phyloP scores from a whole-genome alignment of 2,113 vertebrate species.

The Cyanocitta stelleri region DNA sequence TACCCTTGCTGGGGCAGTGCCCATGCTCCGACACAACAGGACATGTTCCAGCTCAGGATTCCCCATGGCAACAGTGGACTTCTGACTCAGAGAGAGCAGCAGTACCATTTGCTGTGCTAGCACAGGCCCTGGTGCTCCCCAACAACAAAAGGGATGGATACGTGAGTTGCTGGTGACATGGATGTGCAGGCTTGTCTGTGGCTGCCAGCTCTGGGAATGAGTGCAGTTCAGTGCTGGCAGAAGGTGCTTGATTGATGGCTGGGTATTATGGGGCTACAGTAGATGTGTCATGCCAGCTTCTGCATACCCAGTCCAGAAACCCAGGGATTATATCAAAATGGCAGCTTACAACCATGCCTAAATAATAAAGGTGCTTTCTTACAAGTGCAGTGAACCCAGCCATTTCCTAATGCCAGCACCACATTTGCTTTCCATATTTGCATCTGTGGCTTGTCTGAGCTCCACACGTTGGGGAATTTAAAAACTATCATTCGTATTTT shows the following conservation, averaged over 20 bases:
- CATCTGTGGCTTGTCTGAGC: conserved; percentile 26
- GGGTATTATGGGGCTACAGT: background rate
- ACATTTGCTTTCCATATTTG: background rate
- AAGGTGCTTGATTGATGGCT: background rate
- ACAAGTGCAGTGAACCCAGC: background rate
- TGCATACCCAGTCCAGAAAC: background rate
- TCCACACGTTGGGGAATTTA: background rate
- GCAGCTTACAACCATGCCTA: background rate
- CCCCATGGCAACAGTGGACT: background rate
- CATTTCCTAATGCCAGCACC: background rate
- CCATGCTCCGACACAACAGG: rapidly evolving
- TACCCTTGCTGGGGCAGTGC: background rate
- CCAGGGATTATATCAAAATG: background rate
- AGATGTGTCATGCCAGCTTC: background rate
- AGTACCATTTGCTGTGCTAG: background rate
- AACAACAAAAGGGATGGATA: background rate
- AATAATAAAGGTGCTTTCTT: background rate
- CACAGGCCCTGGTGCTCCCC: background rate
- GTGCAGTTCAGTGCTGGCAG: background rate
- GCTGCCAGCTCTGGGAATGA: background rate
- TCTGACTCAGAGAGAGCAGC: background rate
- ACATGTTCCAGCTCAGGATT: background rate
- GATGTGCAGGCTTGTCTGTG: background rate
- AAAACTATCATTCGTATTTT: background rate
- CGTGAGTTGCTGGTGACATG: rapidly evolving